Evolutionary conservation across 1,140 invertebrate genomes (phyloP).

Genomic region (Caenorhabditis remanei): DNA sequence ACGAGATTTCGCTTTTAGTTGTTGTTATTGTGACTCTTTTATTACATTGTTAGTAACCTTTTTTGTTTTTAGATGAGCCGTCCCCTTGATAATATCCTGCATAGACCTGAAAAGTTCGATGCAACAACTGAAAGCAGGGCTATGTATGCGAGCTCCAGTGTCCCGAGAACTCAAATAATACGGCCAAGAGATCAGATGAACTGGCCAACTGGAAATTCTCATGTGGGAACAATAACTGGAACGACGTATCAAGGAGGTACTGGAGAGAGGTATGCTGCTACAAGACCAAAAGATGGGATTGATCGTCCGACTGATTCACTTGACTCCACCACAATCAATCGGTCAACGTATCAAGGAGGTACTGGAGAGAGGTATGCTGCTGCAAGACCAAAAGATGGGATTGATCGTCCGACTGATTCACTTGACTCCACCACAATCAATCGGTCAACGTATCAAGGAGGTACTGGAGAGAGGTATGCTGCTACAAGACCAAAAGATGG

Average conservation of each 20-base stretch:
- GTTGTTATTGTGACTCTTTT: neutral
- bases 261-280: neutral
- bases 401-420: constrained; percentile 15
- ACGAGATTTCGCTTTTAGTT: neutral
- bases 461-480: neutral
- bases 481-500: neutral
- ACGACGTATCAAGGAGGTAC: constrained; percentile 18
- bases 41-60: too few species aligned
- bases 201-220: neutral
- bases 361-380: constrained; percentile 10
- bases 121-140: constrained; percentile 17
- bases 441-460: neutral
- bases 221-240: neutral
- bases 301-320: constrained; percentile 9
- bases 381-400: neutral
- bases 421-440: neutral
- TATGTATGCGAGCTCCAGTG: neutral
- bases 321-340: neutral
- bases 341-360: constrained; percentile 12
- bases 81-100: constrained; percentile 39
- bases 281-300: neutral
- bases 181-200: constrained; percentile 10
- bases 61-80: constrained; percentile 3
- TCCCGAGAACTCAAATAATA: constrained; percentile 3
- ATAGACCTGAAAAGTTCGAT: constrained; percentile 41